Evolutionary conservation across 2,888 invertebrate genomes (phyloP), one percentile per base, ranked within the genome.

Genomic region (Anthoptus insignis): DNA sequence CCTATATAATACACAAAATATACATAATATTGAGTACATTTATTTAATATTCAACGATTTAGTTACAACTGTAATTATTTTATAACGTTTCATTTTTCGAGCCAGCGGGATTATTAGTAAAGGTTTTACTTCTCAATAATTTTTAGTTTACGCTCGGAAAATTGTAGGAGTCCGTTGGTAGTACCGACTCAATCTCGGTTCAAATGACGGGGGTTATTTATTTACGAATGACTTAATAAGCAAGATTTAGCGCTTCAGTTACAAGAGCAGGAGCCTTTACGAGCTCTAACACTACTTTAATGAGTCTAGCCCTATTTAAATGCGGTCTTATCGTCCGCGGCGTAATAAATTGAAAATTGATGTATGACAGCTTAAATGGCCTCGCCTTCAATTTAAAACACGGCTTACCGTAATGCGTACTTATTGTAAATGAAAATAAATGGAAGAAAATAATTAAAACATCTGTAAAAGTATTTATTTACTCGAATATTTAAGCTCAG

Each of bases 181-280:
- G 24, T 63, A 27, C 27, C 56, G 29, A 64, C 49, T 64, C 56
- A 57, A 57, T 64, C 63, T 64, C 37, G 50, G 63, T 22, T 39
- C 39, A 47, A 64, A 64, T 64, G 50, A 80, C 79, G 76, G 78
- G 63, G 70, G 76, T 71, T 78, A 81, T 83, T 83, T 83, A 79
- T 79, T 79, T 80, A 79, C 74, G 80, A 78, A 82, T 83, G 81
- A 79, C 82, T 84, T 83, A 83, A 83, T 84, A 81, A 79, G 78
- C 76, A 70, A 77, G 74, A 81, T 81, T 84, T 84, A 81, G 79
- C 80, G 77, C 80, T 80, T 78, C 69, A 64, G 72, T 76, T 78
- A 70, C 70, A 73, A 65, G 70, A 64, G 69, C 73, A 72, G 70
- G 64, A 71, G 68, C 67, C 74, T 86, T 87, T 83, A 86, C 74